Evolutionary conservation across 2,113 vertebrate species (phyloP), one percentile per base, ranked within the genome.

Genomic region (Chionomys nivalis): DNA sequence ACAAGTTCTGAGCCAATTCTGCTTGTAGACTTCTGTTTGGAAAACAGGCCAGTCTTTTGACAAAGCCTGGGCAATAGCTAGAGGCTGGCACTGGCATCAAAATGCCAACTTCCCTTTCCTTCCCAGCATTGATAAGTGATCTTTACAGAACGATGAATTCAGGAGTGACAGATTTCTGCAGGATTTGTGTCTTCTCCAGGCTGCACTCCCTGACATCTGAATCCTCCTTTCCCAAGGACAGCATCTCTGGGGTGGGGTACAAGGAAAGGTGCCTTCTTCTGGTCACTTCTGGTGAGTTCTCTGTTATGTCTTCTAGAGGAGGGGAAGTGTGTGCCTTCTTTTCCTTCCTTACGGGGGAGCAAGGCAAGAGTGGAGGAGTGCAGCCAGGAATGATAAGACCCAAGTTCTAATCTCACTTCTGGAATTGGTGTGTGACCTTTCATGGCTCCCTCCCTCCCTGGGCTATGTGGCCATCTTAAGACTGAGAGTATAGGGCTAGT

Each of bases 81-180:
- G 85, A 94, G 93, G 94, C 17, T 3, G 92, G 79, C 12, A 1
- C 78, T 94, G 94, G 83, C 94, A 90, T 90, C 87, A 90, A 95
- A 96, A 96, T 73, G 91, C 85, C 91, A 93, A 1, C 76, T 73
- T 44, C 42, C 52, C 79, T 94, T 95, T 89, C 77, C 85, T 94
- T 94, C 82, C 58, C 19, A 31, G 92, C 76, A 42, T 61, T 91
- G 78, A 87, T 73, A 66, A 79, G 55, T 90, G 91, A 85, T 82
- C 33, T 83, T 85, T 91, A 86, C 92, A 66, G 85, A 77, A 52
- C 72, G 85, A 94, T 82, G 91, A 90, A 49, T 92, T 92, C 72
- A 90, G 79, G 72, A 70, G 39, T 94, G 97, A 94, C 97, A 97
- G 88, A 96, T 93, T 96, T 96, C 90, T 94, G 52, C 61, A 96